Percentiles rank a stretch among this genome's conserved stretches.
These are phyloP conservation scores for Anas bernieri DNA, from an alignment of 2,797 vertebrate species.

Conservation along the genomic window DNA sequence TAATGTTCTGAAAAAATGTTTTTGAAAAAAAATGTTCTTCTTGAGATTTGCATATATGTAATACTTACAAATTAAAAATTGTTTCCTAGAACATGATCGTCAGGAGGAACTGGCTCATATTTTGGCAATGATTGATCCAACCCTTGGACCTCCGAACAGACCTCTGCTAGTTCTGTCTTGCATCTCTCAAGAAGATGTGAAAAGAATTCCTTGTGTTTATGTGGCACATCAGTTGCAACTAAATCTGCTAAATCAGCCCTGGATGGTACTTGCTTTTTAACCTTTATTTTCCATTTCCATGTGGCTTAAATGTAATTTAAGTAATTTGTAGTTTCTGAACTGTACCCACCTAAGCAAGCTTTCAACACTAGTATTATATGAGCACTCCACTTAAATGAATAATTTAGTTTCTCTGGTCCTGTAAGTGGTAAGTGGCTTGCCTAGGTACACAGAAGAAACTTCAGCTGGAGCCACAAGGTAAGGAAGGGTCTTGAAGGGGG, in stretches of 20 bases:
- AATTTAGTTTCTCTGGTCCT: not conserved
- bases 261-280: constrained; percentile 86
- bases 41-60: not conserved
- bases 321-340: not conserved
- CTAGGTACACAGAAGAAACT: not conserved
- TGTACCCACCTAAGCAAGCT: not conserved
- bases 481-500: not conserved
- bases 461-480: not conserved
- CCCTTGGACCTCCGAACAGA: constrained; percentile 77
- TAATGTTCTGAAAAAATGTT: too few relatives aligned
- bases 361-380: not conserved
- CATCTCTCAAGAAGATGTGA: constrained; percentile 77
- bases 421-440: not conserved
- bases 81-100: constrained; percentile 72
- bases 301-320: not conserved
- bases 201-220: constrained; percentile 86
- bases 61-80: not conserved
- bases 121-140: constrained; percentile 83
- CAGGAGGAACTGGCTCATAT: constrained; percentile 86
- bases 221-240: constrained; percentile 89
- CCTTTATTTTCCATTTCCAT: not conserved
- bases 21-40: not conserved
- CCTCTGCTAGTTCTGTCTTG: constrained; percentile 92
- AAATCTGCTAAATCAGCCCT: constrained; percentile 82
- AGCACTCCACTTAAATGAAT: not conserved